phyloP scores from a whole-genome alignment of 23 tunicate genomes.

The Diplosoma virens region DNA sequence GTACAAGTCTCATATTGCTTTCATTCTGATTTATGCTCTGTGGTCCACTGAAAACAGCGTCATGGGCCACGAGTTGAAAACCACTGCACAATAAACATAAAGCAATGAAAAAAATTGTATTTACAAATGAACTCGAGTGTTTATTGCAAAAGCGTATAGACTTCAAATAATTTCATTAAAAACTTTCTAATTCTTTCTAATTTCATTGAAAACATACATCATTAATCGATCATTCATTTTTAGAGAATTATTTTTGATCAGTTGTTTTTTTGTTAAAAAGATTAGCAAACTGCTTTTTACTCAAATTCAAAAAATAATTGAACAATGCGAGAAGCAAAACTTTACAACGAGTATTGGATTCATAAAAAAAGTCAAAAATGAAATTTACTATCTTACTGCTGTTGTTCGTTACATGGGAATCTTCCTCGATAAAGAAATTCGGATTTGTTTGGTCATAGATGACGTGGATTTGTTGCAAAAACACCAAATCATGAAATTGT shows the following conservation, averaged over 20 bases:
- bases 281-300: conserved; percentile 9
- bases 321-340: conserved; percentile 9
- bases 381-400: conserved; percentile 48
- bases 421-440: conserved; percentile 31
- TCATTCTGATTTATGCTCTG: too few relatives aligned
- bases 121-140: too few relatives aligned
- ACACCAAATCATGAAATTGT: conserved; percentile 33
- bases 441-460: conserved; percentile 46
- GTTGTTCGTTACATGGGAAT: conserved; percentile 34
- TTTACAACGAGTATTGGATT: conserved; percentile 43
- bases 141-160: too few relatives aligned
- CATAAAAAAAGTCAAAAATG: conserved; percentile 42
- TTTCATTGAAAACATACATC: too few relatives aligned
- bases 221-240: too few relatives aligned
- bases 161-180: background rate
- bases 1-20: too few relatives aligned
- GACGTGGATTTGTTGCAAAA: conserved; percentile 46
- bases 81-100: too few relatives aligned
- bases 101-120: background rate
- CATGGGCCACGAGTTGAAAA: too few relatives aligned
- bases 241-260: background rate
- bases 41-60: too few relatives aligned
- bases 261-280: background rate
- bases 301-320: conserved; percentile 28
- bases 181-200: background rate